These are phyloP conservation scores for Melanaphis sacchari DNA, from an alignment of 1,140 invertebrate species.

Conservation along the genomic window DNA sequence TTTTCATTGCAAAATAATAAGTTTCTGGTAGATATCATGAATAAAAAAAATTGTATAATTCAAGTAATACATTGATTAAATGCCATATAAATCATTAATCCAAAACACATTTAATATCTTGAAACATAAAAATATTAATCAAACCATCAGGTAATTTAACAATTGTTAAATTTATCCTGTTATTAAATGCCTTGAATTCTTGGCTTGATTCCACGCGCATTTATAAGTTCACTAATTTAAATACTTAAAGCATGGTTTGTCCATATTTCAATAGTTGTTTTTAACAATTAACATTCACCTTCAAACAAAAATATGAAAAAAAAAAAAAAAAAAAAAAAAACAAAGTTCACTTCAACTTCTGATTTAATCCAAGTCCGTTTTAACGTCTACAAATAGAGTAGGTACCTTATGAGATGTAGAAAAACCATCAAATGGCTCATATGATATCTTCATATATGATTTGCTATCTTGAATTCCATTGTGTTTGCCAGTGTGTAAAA, in stretches of 20 bases:
- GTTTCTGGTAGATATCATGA: neutral
- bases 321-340: constrained; percentile 32
- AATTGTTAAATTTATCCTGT: constrained; percentile 5
- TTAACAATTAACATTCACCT: constrained; percentile 44
- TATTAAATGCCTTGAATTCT: neutral
- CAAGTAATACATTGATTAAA: neutral
- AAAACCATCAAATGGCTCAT: constrained; percentile 31
- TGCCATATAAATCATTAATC: constrained; percentile 25
- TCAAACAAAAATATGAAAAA: constrained; percentile 56
- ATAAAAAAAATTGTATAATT: neutral
- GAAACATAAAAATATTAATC: constrained; percentile 8
- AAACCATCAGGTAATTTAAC: neutral
- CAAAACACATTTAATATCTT: constrained; percentile 26
- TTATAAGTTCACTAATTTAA: constrained; percentile 31
- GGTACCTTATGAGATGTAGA: constrained; percentile 47
- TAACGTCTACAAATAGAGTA: constrained; percentile 42
- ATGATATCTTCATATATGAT: constrained; percentile 30
- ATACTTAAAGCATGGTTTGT: constrained; percentile 5
- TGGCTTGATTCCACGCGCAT: constrained; percentile 33
- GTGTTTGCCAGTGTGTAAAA: constrained; percentile 28
- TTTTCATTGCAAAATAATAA: neutral
- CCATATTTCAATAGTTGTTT: constrained; percentile 30
- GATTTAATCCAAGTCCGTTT: constrained; percentile 40
- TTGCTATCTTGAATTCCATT: constrained; percentile 36
- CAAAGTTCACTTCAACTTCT: constrained; percentile 32